Evolutionary conservation across 1,140 invertebrate genomes (phyloP).

Genomic region (Sitophilus oryzae): DNA sequence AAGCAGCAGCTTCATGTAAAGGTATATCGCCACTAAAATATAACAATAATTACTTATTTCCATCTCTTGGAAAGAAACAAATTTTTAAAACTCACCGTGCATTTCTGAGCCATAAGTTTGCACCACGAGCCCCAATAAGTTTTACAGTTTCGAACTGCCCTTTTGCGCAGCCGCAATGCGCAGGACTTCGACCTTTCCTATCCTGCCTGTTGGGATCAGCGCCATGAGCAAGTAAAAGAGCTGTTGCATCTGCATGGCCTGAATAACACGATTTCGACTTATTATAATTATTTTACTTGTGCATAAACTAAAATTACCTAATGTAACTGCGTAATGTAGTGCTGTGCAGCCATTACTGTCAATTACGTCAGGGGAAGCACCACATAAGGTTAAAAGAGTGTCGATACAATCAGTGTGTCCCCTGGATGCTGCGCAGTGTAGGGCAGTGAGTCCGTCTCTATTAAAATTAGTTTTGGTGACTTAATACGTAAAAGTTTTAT

Average conservation of each 20-base stretch:
- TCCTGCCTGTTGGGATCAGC: constrained; percentile 90
- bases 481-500: no score
- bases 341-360: constrained; percentile 93
- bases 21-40: constrained; percentile 73
- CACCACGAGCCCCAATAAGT: constrained; percentile 70
- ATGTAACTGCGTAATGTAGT: constrained; percentile 91
- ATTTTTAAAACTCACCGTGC: constrained; percentile 44
- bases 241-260: constrained; percentile 90
- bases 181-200: constrained; percentile 76
- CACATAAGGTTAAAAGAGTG: constrained; percentile 81
- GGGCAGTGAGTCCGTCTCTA: constrained; percentile 70
- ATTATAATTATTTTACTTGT: not conserved
- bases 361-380: constrained; percentile 74
- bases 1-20: constrained; percentile 90
- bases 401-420: constrained; percentile 92
- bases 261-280: not conserved
- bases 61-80: not conserved
- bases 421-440: constrained; percentile 93
- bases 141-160: constrained; percentile 84
- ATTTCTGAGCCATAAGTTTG: constrained; percentile 89
- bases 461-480: no score
- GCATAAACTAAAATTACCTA: constrained; percentile 42
- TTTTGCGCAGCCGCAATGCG: constrained; percentile 88
- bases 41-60: not conserved
- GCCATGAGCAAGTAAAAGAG: constrained; percentile 79